Percentiles rank a stretch among this genome's conserved stretches.
These are phyloP conservation scores for Amorpha juglandis DNA, from an alignment of 2,888 invertebrate species.

Conservation along the genomic window DNA sequence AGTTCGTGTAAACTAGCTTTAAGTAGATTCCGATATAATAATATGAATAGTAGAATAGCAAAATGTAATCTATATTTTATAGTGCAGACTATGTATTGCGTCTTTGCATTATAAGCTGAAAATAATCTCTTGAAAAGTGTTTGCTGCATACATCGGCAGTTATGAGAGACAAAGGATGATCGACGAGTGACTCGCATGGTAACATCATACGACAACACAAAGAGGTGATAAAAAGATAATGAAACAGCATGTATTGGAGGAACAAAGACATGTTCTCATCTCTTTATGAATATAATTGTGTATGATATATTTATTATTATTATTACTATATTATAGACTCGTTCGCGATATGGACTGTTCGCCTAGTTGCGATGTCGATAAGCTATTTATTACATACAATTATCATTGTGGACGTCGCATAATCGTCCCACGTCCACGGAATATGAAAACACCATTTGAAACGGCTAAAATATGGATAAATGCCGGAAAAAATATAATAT, in stretches of 20 bases:
- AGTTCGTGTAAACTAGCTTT: not conserved
- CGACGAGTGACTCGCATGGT: slow-evolving; percentile 25
- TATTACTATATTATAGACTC: slow-evolving; percentile 35
- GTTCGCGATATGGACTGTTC: slow-evolving; percentile 8
- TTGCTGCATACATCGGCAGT: not conserved
- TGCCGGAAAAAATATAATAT: not conserved
- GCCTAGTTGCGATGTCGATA: slow-evolving; percentile 18
- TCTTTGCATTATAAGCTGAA: slow-evolving; percentile 3
- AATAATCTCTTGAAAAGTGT: not conserved
- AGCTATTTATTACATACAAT: slow-evolving; percentile 17
- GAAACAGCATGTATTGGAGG: slow-evolving; percentile 35
- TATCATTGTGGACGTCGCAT: slow-evolving; percentile 17
- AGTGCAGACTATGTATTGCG: not conserved
- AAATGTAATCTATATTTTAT: not conserved
- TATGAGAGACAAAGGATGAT: slow-evolving; percentile 17
- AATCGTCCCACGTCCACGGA: not conserved
- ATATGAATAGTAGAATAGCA: not conserved
- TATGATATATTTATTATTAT: too few relatives aligned
- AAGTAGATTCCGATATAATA: slow-evolving; percentile 5
- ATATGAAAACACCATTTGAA: not conserved
- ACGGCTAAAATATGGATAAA: not conserved
- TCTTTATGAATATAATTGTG: slow-evolving; percentile 34
- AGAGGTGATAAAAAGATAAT: slow-evolving; percentile 46
- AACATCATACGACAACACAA: slow-evolving; percentile 41
- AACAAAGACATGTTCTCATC: slow-evolving; percentile 42